phyloP scores from a whole-genome alignment of 2,113 vertebrate species.

The Dasyprocta punctata region DNA sequence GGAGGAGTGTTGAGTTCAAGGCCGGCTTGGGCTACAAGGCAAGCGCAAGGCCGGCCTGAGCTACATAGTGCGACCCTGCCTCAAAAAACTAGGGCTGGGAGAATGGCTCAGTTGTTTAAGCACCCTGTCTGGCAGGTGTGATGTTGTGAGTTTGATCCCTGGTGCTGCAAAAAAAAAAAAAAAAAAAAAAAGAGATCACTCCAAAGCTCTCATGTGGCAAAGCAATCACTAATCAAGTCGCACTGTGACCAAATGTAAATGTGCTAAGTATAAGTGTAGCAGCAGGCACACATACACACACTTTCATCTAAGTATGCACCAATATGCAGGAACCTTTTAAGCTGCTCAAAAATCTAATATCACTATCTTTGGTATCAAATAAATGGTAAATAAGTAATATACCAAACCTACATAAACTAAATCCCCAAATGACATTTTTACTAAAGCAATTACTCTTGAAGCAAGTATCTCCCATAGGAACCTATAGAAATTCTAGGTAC shows the following conservation, averaged over 20 bases:
- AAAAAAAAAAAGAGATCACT: not conserved
- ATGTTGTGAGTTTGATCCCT: no score
- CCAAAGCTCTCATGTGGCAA: not conserved
- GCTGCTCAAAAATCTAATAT: not conserved
- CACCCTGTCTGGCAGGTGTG: no score
- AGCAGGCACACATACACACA: not conserved
- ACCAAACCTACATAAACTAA: not conserved
- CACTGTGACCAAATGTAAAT: not conserved
- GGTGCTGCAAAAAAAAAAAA: not conserved
- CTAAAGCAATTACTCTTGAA: slow-evolving; percentile 6
- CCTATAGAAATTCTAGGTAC: not conserved
- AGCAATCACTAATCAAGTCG: not conserved
- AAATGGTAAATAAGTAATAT: not conserved
- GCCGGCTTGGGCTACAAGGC: no score
- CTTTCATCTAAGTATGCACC: not conserved
- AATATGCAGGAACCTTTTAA: not conserved
- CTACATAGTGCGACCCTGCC: no score
- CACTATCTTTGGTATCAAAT: not conserved
- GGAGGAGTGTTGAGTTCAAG: no score
- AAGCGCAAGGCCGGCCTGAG: no score
- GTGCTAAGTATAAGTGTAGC: not conserved
- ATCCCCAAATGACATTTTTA: not conserved
- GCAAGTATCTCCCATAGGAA: not conserved
- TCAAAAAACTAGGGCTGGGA: no score
- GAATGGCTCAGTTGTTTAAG: no score